phyloP scores from a whole-genome alignment of 2,888 invertebrate species.

The Pseudolycoriella hygida region DNA sequence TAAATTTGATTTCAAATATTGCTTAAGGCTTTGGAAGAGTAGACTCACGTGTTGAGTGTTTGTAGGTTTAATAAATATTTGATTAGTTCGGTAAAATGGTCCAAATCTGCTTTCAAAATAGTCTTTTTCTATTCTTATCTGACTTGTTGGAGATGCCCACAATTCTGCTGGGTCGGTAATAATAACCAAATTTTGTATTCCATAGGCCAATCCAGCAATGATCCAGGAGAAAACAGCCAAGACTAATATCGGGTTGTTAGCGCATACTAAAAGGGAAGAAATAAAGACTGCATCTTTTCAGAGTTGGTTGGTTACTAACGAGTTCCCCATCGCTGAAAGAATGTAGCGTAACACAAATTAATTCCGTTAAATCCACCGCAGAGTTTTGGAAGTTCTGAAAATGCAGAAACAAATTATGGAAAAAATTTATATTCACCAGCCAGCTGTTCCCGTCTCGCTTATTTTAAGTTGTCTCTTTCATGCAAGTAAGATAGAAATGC shows the following conservation, averaged over 20 bases:
- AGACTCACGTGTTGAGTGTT: conserved; percentile 22
- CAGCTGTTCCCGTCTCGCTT: no score
- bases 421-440: no score
- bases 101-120: conserved; percentile 76
- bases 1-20: no score
- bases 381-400: conserved; percentile 14
- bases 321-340: conserved; percentile 30
- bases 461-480: no score
- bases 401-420: neutral
- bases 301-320: conserved; percentile 21
- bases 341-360: conserved; percentile 19
- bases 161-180: conserved; percentile 83
- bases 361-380: conserved; percentile 20
- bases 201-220: conserved; percentile 39
- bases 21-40: no score
- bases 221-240: conserved; percentile 45
- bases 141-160: conserved; percentile 75
- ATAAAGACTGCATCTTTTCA: no score
- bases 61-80: conserved; percentile 61
- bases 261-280: conserved; percentile 41
- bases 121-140: conserved; percentile 64
- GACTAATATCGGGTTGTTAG: conserved; percentile 44
- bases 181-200: conserved; percentile 46
- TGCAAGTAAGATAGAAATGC: no score
- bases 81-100: conserved; percentile 79